Base-by-base conservation (phyloP, 2,797 vertebrate species). In the Botia kubotai region DNA sequence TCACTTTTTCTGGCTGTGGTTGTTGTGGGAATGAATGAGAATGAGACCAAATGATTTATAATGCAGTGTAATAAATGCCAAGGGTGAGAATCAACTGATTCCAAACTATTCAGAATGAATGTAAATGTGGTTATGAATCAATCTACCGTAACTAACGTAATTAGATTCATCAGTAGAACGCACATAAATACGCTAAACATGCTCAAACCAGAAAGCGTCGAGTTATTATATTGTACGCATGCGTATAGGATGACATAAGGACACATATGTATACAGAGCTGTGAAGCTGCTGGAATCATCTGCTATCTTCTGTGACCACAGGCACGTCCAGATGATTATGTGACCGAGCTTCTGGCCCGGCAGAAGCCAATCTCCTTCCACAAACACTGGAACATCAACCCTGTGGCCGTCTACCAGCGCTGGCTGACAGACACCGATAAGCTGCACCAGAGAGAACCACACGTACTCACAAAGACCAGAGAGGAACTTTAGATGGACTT, bases 301-400 rank as follows among this genome's bases (percentile, higher is more conserved):
- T 14, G 39, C 1, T 72, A 0, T 79, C 12, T 0, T 81, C 5
- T 82, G 58, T 82, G 53, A 72, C 58, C 66, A 67, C 48, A 93
- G 92, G 92, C 92, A 0, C 84, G 90, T 65, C 92, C 92, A 0
- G 91, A 93, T 72, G 96, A 97, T 89, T 97, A 98, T 84, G 90
- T 95, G 0, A 89, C 92, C 77, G 90, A 89, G 33, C 91, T 94
- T 75, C 90, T 96, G 84, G 90, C 94, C 79, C 87, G 92, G 82
- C 95, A 95, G 62, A 90, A 93, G 55, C 95, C 96, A 6, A 82
- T 98, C 63, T 97, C 96, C 0, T 98, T 98, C 88, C 97, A 97
- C 91, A 97, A 97, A 83, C 95, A 97, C 88, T 97, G 97, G 96
- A 97, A 96, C 86, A 91, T 95, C 0, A 93, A 98, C 86, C 96